phyloP scores from a whole-genome alignment of 2,113 vertebrate genomes.

The Gallinago paraguaiae region DNA sequence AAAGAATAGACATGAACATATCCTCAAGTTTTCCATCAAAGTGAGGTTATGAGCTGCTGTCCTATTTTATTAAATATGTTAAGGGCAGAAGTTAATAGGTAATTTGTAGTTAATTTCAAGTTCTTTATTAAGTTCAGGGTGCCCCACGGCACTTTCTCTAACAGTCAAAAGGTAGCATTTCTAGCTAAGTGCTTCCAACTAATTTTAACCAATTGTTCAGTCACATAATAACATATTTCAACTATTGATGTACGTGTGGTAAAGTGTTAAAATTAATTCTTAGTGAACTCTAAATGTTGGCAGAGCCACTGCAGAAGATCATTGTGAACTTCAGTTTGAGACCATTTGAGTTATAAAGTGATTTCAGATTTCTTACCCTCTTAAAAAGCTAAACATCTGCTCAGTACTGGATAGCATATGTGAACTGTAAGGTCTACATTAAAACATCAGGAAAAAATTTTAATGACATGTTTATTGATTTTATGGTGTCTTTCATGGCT shows the following conservation, averaged over 20 bases:
- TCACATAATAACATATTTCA: background rate
- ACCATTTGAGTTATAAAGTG: background rate
- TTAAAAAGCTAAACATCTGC: background rate
- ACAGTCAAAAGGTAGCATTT: background rate
- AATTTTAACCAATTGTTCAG: conserved; percentile 18
- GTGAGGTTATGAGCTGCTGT: background rate
- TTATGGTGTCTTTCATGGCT: background rate
- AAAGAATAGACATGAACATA: background rate
- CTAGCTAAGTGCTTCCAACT: background rate
- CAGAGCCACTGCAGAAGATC: background rate
- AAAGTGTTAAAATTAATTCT: conserved; percentile 19
- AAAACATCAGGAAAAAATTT: background rate
- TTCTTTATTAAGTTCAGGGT: background rate
- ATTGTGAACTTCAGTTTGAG: background rate
- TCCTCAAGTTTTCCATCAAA: background rate
- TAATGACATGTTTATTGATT: background rate
- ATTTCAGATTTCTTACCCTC: background rate
- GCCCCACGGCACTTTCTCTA: background rate
- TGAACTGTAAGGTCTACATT: background rate
- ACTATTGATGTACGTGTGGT: background rate
- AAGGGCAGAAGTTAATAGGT: background rate
- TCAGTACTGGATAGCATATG: background rate
- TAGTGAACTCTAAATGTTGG: background rate
- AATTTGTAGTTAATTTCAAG: background rate
- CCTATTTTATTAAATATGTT: background rate